Percentiles rank a stretch among this genome's conserved stretches.
These are phyloP conservation scores for Agonopterix alstromeriana DNA, from an alignment of 2,888 invertebrate genomes.

Conservation along the genomic window DNA sequence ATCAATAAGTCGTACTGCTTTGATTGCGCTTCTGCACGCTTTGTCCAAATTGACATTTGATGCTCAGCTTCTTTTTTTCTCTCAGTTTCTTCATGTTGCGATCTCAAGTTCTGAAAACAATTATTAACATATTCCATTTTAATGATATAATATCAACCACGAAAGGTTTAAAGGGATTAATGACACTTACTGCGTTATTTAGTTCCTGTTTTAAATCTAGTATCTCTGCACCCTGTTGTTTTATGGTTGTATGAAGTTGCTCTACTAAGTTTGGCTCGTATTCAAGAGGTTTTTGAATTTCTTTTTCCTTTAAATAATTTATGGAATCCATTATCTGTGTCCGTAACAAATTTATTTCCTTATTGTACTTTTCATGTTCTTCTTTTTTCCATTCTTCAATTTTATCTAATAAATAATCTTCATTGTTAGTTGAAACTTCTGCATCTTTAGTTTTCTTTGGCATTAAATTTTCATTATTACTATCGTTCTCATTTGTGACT, in stretches of 20 bases:
- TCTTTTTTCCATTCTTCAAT: constrained; percentile 71
- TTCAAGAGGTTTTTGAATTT: constrained; percentile 8
- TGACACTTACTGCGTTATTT: constrained; percentile 45
- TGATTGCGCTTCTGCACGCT: constrained; percentile 50
- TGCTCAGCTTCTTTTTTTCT: constrained; percentile 45
- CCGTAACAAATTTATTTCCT: constrained; percentile 62
- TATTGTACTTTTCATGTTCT: constrained; percentile 71
- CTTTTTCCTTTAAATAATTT: constrained; percentile 41
- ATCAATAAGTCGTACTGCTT: constrained; percentile 54
- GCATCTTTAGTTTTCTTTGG: constrained; percentile 43
- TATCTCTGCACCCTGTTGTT: constrained; percentile 73
- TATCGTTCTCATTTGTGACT: neutral
- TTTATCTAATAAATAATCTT: constrained; percentile 48
- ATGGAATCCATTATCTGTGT: constrained; percentile 58
- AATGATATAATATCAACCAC: neutral
- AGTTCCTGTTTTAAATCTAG: constrained; percentile 62
- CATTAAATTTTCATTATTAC: neutral
- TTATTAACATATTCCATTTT: neutral
- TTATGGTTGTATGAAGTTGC: constrained; percentile 57
- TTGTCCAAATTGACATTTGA: constrained; percentile 49
- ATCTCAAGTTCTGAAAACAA: constrained; percentile 35
- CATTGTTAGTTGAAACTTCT: constrained; percentile 45
- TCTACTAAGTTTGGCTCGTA: constrained; percentile 47
- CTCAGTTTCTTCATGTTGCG: constrained; percentile 34
- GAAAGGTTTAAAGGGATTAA: neutral